phyloP scores from a whole-genome alignment of 2,888 invertebrate species.

The Drosophila subquinaria region DNA sequence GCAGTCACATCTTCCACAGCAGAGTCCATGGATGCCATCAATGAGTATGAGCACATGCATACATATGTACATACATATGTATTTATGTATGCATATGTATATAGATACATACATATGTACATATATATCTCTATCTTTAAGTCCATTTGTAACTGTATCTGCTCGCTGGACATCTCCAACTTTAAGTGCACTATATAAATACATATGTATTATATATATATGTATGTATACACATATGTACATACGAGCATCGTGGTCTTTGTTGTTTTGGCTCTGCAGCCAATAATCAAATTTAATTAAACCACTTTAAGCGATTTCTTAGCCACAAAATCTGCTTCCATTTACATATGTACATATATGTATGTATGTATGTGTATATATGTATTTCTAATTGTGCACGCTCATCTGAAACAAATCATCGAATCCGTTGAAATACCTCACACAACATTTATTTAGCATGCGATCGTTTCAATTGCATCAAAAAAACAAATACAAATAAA shows the following conservation, averaged over 20 bases:
- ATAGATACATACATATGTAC: not conserved
- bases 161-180: conserved; percentile 46
- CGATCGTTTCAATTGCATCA: conserved; percentile 18
- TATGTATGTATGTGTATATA: not conserved
- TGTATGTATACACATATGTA: not conserved
- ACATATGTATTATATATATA: not conserved
- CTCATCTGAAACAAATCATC: conserved; percentile 12
- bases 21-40: conserved; percentile 12
- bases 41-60: not conserved
- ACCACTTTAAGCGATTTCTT: conserved; percentile 64
- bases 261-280: conserved; percentile 48
- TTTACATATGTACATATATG: conserved; percentile 12
- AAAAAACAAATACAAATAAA: not conserved
- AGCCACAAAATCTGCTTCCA: conserved; percentile 46
- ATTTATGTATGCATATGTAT: not conserved
- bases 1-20: not conserved
- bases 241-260: conserved; percentile 15
- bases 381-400: not conserved
- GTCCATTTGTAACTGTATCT: conserved; percentile 7
- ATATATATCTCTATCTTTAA: conserved; percentile 13
- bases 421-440: conserved; percentile 16
- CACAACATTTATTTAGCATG: conserved; percentile 26
- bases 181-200: conserved; percentile 34
- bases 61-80: not conserved
- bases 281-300: conserved; percentile 72